Percentiles rank a stretch among this genome's conserved stretches.
Evolutionary conservation across 2,888 invertebrate species (phyloP).

Genomic region (Zelleria hepariella): DNA sequence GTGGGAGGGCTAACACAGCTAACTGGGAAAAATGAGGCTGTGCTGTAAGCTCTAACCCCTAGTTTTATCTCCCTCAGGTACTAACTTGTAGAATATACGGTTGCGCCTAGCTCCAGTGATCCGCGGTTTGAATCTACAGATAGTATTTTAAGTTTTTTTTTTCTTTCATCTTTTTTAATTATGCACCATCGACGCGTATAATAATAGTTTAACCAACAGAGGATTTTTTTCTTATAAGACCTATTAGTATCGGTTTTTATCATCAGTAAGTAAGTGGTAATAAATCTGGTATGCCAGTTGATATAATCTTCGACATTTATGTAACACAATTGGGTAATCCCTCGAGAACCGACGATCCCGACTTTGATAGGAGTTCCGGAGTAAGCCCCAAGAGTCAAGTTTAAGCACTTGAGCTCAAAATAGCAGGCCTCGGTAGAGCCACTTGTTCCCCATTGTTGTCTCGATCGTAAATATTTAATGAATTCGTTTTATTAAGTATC

Average conservation of each 20-base stretch:
- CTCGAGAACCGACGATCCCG: conserved; percentile 14
- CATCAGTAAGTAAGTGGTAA: no score
- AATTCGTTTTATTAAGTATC: conserved; percentile 18
- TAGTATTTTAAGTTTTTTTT: no score
- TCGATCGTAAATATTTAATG: conserved; percentile 26
- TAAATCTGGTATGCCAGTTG: background rate
- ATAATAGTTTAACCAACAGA: no score
- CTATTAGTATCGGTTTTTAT: no score
- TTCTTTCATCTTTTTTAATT: no score
- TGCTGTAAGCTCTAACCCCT: background rate
- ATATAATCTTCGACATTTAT: background rate
- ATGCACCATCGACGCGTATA: no score
- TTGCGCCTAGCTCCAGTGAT: no score
- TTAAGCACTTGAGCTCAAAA: conserved; percentile 28
- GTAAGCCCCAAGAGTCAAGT: conserved; percentile 26
- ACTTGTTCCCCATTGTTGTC: conserved; percentile 27
- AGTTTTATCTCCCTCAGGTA: background rate
- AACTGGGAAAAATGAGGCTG: background rate
- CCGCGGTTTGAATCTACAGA: no score
- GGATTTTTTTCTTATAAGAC: no score
- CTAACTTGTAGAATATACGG: background rate
- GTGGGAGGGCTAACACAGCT: background rate
- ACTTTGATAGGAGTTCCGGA: conserved; percentile 27
- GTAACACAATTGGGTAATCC: background rate
- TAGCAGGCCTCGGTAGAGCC: conserved; percentile 22